These are phyloP conservation scores for Drosophila parabipectinata DNA, from an alignment of 1,140 invertebrate genomes.

Conservation along the genomic window DNA sequence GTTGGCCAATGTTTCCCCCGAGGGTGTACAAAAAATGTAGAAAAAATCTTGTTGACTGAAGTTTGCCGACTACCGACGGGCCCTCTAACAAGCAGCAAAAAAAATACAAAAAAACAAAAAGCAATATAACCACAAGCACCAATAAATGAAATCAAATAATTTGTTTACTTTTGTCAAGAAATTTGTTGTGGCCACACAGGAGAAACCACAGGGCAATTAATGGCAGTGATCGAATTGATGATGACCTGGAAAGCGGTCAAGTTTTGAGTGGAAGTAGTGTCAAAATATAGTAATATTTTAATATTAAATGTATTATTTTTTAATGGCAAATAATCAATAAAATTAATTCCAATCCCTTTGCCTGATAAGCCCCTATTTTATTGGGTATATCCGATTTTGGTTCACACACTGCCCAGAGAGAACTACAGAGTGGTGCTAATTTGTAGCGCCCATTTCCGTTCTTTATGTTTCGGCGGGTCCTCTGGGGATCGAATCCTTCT, in stretches of 20 bases:
- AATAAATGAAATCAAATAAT: slow-evolving; percentile 73
- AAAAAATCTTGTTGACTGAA: slow-evolving; percentile 52
- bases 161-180: slow-evolving; percentile 74
- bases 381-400: slow-evolving; percentile 36
- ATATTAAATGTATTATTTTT: no score
- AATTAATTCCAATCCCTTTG: neutral
- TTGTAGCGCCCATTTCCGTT: slow-evolving; percentile 76
- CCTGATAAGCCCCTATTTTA: neutral
- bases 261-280: no score
- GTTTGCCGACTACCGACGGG: slow-evolving; percentile 53
- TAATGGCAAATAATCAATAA: no score
- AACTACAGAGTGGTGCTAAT: slow-evolving; percentile 55
- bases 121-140: slow-evolving; percentile 52
- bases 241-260: neutral
- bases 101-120: slow-evolving; percentile 19
- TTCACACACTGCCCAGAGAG: slow-evolving; percentile 43
- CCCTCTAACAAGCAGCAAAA: slow-evolving; percentile 48
- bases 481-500: slow-evolving; percentile 33
- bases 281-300: no score
- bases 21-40: slow-evolving; percentile 8
- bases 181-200: slow-evolving; percentile 50
- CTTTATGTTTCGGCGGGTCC: slow-evolving; percentile 47
- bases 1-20: slow-evolving; percentile 40
- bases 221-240: neutral
- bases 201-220: slow-evolving; percentile 4